A percentile compares a stretch with the other conserved stretches of the same genome.
These are phyloP conservation scores for Oceanites oceanicus DNA, from an alignment of 2,113 vertebrate species.

Conservation along the genomic window DNA sequence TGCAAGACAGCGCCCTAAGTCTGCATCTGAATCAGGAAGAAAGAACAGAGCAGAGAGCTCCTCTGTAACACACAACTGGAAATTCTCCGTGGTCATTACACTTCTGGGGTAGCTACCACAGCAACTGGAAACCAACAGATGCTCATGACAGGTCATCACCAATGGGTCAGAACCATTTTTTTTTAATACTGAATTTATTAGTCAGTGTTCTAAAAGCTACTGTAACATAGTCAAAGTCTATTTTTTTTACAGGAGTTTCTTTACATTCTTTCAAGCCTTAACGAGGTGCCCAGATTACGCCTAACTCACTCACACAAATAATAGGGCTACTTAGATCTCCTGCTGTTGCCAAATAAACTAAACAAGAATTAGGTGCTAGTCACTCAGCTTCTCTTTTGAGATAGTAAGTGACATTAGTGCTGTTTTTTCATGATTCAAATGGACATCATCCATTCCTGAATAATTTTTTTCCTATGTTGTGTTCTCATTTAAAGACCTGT, in stretches of 20 bases:
- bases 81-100: neutral
- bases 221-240: neutral
- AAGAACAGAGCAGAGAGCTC: neutral
- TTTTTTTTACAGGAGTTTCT: neutral
- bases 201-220: neutral
- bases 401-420: neutral
- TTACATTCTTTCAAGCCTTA: neutral
- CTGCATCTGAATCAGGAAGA: constrained; percentile 84
- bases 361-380: neutral
- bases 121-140: neutral
- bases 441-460: neutral
- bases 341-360: neutral
- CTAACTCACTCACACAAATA: neutral
- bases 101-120: neutral
- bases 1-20: constrained; percentile 93
- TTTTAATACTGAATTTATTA: neutral
- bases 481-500: neutral
- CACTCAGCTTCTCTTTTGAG: neutral
- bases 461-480: neutral
- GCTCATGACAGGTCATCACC: neutral
- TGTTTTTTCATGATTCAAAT: neutral
- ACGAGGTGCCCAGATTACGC: neutral
- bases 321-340: neutral
- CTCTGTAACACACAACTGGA: neutral
- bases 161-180: neutral